Evolutionary conservation across 2,113 vertebrate species (phyloP).

Genomic region (Phycodurus eques): DNA sequence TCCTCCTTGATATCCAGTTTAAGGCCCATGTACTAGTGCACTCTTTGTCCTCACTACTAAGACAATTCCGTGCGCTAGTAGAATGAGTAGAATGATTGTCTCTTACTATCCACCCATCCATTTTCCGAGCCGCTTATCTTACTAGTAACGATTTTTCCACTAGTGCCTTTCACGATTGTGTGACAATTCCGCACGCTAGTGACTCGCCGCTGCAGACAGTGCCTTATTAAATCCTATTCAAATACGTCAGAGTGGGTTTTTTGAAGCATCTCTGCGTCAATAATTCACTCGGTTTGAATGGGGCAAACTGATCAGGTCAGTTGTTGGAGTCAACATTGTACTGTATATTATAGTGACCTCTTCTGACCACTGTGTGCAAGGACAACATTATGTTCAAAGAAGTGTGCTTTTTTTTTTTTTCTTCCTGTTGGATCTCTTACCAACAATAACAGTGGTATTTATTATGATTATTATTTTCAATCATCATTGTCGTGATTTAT

Average conservation of each 20-base stretch:
- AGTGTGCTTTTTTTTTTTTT: neutral
- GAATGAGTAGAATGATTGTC: too few relatives aligned
- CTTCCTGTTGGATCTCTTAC: too few relatives aligned
- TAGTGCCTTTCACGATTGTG: too few relatives aligned
- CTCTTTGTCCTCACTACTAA: neutral
- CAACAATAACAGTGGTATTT: too few relatives aligned
- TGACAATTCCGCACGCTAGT: too few relatives aligned
- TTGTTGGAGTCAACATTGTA: conserved; percentile 9
- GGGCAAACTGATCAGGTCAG: conserved; percentile 15
- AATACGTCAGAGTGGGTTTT: neutral
- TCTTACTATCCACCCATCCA: too few relatives aligned
- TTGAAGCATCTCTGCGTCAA: conserved; percentile 20
- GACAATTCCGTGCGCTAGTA: neutral
- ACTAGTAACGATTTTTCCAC: too few relatives aligned
- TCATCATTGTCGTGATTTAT: too few relatives aligned
- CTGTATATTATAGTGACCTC: conserved; percentile 31
- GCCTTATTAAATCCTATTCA: neutral
- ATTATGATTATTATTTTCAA: too few relatives aligned
- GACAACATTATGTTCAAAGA: neutral
- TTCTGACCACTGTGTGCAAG: conserved; percentile 30
- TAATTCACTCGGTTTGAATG: conserved; percentile 12
- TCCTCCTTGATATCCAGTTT: neutral
- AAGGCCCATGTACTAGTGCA: neutral
- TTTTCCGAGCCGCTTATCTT: too few relatives aligned
- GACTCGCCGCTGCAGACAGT: too few relatives aligned